Evolutionary conservation across 2,888 invertebrate genomes (phyloP), one percentile per base, ranked within the genome.

Genomic region (Acronicta aceris): DNA sequence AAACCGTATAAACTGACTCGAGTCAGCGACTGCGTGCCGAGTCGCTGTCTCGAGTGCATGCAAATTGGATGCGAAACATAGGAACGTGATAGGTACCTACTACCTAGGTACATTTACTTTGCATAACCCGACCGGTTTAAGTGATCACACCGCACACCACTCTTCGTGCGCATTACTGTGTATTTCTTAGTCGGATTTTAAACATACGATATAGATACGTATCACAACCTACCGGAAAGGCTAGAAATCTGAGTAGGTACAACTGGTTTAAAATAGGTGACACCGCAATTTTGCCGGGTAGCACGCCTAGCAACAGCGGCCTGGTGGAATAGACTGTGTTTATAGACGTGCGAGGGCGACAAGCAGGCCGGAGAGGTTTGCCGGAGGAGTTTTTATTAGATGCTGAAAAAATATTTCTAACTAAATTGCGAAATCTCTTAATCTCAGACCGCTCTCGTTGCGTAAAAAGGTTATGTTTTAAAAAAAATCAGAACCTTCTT

Each of bases 1-100:
- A n/a, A n/a, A n/a, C n/a, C n/a, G n/a, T n/a, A n/a, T n/a, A n/a
- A n/a, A n/a, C n/a, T n/a, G n/a, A n/a, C n/a, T n/a, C n/a, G n/a
- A n/a, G n/a, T n/a, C n/a, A n/a, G n/a, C n/a, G n/a, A n/a, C n/a
- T n/a, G n/a, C n/a, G n/a, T n/a, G n/a, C n/a, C n/a, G n/a, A n/a
- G n/a, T n/a, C n/a, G n/a, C n/a, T n/a, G n/a, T n/a, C n/a, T n/a
- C n/a, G n/a, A n/a, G n/a, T n/a, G n/a, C 81, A 86, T 85, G 85
- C 86, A 86, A 88, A 86, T 85, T 81, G 78, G 83, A 86, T 81
- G 82, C 81, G 81, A 82, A 82, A 76, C 74, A 65, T 77, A 78
- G 78, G 65, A 72, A 60, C 67, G 76, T 45, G 51, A 81, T 78
- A 79, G 51, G 81, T 78, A 79, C 21, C 21, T 78, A 79, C n/a